Evolutionary conservation across 2,113 vertebrate species (phyloP).

Genomic region (Tricholaema leucomelas): DNA sequence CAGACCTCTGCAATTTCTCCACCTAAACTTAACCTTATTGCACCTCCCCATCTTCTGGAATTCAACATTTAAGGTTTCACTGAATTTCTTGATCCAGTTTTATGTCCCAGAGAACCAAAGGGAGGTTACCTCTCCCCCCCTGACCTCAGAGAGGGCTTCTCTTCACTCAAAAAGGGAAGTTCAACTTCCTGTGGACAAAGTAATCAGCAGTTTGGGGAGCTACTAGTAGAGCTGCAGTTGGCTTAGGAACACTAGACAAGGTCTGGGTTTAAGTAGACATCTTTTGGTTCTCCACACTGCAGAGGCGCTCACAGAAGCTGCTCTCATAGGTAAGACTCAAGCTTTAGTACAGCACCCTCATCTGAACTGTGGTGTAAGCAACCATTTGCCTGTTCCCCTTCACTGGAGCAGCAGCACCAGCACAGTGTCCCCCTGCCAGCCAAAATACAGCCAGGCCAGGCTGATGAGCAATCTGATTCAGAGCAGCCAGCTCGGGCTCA

Average conservation of each 20-base stretch:
- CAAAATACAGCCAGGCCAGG: accelerated
- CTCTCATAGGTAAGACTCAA: background rate
- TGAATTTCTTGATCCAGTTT: background rate
- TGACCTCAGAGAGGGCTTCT: background rate
- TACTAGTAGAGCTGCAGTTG: background rate
- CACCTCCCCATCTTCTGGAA: background rate
- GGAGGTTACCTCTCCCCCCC: background rate
- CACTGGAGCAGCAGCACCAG: background rate
- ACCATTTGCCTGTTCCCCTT: background rate
- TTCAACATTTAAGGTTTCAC: background rate
- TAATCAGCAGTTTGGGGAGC: background rate
- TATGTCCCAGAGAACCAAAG: background rate
- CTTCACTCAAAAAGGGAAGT: background rate
- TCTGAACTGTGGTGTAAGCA: background rate
- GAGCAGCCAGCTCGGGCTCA: background rate
- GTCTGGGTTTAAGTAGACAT: background rate
- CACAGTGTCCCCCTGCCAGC: accelerated
- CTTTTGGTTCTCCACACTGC: background rate
- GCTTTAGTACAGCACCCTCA: background rate
- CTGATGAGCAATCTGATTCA: background rate
- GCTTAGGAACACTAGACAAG: background rate
- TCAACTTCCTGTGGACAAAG: background rate
- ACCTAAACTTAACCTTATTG: background rate
- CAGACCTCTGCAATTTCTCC: background rate
- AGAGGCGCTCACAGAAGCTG: background rate